Percentiles rank a stretch among this genome's conserved stretches.
Conservation (phyloP, 2,797 vertebrate species). For the Eospalax fontanierii region DNA sequence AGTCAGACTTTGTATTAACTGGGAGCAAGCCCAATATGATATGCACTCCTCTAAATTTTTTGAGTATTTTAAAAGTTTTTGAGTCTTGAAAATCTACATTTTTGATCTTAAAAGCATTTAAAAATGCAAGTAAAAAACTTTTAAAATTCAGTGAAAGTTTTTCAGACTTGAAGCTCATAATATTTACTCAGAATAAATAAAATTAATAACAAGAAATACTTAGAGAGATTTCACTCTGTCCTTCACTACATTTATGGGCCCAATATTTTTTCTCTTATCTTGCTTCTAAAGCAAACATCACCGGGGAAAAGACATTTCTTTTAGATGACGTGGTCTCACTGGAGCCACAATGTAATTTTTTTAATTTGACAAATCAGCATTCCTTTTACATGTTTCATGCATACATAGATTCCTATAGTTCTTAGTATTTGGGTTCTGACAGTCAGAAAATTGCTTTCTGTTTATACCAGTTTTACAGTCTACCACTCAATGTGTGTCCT, state of each 20-base stretch:
- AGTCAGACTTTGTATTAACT: slow-evolving; percentile 88
- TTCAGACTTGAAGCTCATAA: slow-evolving; percentile 74
- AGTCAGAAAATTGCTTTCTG: slow-evolving; percentile 87
- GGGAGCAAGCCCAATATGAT: slow-evolving; percentile 86
- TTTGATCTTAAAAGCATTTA: slow-evolving; percentile 78
- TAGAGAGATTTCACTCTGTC: slow-evolving; percentile 67
- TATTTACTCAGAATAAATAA: slow-evolving; percentile 84
- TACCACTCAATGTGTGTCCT: slow-evolving; percentile 88
- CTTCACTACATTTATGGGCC: not conserved
- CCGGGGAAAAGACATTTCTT: slow-evolving; percentile 82
- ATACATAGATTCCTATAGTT: slow-evolving; percentile 86
- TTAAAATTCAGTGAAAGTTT: slow-evolving; percentile 81
- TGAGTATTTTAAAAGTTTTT: slow-evolving; percentile 83
- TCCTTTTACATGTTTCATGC: slow-evolving; percentile 85
- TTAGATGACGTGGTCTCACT: slow-evolving; percentile 81
- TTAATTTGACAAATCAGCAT: slow-evolving; percentile 81
- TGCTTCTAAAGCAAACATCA: slow-evolving; percentile 80
- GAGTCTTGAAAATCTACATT: slow-evolving; percentile 79
- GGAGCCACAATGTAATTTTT: slow-evolving; percentile 84
- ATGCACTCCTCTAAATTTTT: slow-evolving; percentile 78
- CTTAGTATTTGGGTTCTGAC: slow-evolving; percentile 85
- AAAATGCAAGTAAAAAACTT: slow-evolving; percentile 80
- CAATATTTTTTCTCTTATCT: slow-evolving; percentile 54
- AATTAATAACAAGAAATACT: slow-evolving; percentile 82
- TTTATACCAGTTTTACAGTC: slow-evolving; percentile 86